Evolutionary conservation across 1,140 invertebrate genomes (phyloP), one percentile per base, ranked within the genome.

Genomic region (Papilio polyxenes): DNA sequence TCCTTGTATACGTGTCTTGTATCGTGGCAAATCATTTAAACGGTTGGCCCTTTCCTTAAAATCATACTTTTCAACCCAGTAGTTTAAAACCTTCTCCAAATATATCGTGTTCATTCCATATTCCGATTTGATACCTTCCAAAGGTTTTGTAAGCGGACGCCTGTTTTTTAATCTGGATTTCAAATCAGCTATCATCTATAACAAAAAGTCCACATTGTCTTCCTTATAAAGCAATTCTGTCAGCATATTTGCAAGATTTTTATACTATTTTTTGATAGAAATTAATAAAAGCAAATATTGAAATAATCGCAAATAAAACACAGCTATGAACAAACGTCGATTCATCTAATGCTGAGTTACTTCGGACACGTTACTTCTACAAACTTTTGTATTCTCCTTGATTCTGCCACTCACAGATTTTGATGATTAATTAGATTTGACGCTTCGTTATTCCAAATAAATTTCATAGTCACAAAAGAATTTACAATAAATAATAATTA

Each of bases 71-170:
- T 96, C 96, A 6, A 92, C 88, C 98, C 97, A 97, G 91, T 97
- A 97, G 49, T 96, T 92, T 17, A 97, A 86, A 37, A 98, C 91
- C 81, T 95, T 95, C 59, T 95, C 92, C 48, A 98, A 90, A 87
- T 96, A 96, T 40, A 96, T 93, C 0, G 96, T 93, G 90, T 98
- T 97, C 83, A 98, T 96, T 10, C 98, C 98, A 90, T 98, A 98
- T 81, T 96, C 91, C 84, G 98, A 98, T 65, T 95, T 95, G 5
- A 95, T 92, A 23, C 95, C 96, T 90, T 97, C 96, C 76, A 98
- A 86, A 1, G 97, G 96, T 48, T 94, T 94, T 31, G 95, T 95
- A 11, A 96, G 94, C 31, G 94, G 92, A 15, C 95, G 90, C 77
- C 96, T 92, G 56, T 95, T 94, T 84, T 95, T 92, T 65, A 98